Evolutionary conservation across 2,888 invertebrate species (phyloP), one percentile per base, ranked within the genome.

Genomic region (Ennomos fuscantarius): DNA sequence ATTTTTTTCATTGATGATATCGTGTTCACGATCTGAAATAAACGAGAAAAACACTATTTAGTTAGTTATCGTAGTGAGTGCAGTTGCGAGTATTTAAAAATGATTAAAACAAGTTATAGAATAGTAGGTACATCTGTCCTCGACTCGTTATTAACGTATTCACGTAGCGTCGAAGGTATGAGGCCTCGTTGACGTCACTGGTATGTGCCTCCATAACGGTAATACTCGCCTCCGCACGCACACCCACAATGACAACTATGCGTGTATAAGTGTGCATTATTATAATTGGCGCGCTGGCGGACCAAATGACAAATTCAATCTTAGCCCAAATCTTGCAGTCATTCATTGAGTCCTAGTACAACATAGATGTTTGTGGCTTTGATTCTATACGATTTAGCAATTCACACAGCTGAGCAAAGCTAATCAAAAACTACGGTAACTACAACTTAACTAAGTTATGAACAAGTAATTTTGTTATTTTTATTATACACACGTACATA

Each of bases 121-220:
- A 73, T 68, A 66, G 65, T 24, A 24, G 24, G 24, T 72, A 71
- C 76, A 81, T 78, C 78, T 73, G 80, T 82, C 80, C 82, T 82
- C 79, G 74, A 72, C 69, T 80, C 78, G 81, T 86, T 74, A 77
- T 73, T 85, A 88, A 87, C 80, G 83, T 87, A 89, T 91, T 87
- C 89, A 81, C 80, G 67, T 76, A 71, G 86, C 86, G 86, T 89
- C 79, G 84, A 79, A 79, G 83, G 82, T 81, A 84, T 88, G 82
- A 89, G 84, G 80, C 84, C 84, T 86, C 80, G 84, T 84, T 91
- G 89, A 92, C 92, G 91, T 92, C 91, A 91, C 84, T 86, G 88
- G 88, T 88, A 91, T 91, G 91, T 89, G 89, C 86, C 86, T 89
- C 89, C 88, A 86, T 91, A 92, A 92, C 92, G 92, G 92, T 91